These are phyloP conservation scores for Sus scrofa DNA, from an alignment of 2,113 vertebrate genomes.

Conservation along the genomic window DNA sequence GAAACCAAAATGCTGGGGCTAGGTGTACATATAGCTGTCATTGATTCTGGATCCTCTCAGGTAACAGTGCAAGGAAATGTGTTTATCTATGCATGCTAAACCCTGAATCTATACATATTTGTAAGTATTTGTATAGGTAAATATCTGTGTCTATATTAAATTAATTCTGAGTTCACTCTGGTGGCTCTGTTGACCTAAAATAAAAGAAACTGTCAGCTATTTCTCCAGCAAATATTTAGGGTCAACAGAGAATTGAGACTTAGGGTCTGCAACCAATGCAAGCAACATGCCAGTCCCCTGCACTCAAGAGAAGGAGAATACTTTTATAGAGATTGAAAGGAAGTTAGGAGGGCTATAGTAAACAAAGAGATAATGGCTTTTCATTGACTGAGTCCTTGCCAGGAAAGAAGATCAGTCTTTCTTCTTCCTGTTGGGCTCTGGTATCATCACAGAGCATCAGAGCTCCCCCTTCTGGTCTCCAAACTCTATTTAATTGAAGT, in stretches of 20 bases:
- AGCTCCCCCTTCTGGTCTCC: neutral
- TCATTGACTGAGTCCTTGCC: neutral
- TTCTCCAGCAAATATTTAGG: too few species aligned
- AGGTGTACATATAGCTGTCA: neutral
- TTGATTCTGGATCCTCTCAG: neutral
- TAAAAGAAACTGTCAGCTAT: too few species aligned
- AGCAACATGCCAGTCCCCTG: too few species aligned
- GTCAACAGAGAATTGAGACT: too few species aligned
- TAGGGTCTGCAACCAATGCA: too few species aligned
- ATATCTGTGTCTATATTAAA: neutral
- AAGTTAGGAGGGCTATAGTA: neutral
- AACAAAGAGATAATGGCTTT: neutral
- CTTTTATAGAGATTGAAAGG: neutral
- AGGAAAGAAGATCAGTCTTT: neutral
- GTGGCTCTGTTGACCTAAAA: neutral
- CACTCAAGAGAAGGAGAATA: too few species aligned
- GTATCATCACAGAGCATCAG: neutral
- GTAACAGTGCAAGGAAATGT: neutral
- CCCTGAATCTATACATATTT: neutral
- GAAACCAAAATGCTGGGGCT: neutral
- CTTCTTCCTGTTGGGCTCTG: neutral
- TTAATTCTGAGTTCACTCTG: neutral
- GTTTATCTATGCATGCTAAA: neutral
- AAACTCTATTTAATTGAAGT: neutral
- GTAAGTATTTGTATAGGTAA: neutral